Conservation (phyloP, 2,113 vertebrate genomes). For the Rhipidura dahli region DNA sequence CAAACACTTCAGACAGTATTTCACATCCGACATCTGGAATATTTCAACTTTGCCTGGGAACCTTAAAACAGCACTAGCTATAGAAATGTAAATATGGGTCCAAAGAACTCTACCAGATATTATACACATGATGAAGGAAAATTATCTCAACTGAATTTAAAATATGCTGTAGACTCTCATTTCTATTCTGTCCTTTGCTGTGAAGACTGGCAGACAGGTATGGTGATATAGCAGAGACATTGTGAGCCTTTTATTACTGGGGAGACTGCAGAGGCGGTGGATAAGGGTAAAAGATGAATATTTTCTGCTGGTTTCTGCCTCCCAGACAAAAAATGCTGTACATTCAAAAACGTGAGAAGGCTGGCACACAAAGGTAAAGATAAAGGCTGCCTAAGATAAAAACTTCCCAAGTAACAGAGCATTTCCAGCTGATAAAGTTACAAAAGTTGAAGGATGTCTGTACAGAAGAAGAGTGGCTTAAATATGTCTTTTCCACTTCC, state of each 20-base stretch:
- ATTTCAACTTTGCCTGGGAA: neutral
- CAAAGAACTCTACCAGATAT: neutral
- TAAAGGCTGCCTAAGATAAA: neutral
- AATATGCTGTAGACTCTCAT: neutral
- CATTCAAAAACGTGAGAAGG: neutral
- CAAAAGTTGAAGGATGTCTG: neutral
- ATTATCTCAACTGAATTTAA: neutral
- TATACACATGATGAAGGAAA: neutral
- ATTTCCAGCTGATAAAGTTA: neutral
- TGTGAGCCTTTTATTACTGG: neutral
- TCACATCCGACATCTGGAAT: neutral
- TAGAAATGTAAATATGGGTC: neutral
- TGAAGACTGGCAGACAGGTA: neutral
- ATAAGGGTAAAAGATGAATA: neutral
- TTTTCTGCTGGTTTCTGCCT: neutral
- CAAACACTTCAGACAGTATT: neutral
- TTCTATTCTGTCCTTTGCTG: neutral
- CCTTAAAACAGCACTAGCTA: neutral
- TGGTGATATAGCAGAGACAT: neutral
- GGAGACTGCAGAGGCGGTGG: neutral
- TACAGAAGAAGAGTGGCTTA: neutral
- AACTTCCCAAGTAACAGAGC: neutral
- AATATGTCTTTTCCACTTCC: neutral
- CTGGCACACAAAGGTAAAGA: neutral
- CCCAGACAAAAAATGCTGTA: neutral